A percentile compares a stretch with the other conserved stretches of the same genome.
These are phyloP conservation scores for Tetrax tetrax DNA, from an alignment of 2,113 vertebrate genomes.

Conservation along the genomic window DNA sequence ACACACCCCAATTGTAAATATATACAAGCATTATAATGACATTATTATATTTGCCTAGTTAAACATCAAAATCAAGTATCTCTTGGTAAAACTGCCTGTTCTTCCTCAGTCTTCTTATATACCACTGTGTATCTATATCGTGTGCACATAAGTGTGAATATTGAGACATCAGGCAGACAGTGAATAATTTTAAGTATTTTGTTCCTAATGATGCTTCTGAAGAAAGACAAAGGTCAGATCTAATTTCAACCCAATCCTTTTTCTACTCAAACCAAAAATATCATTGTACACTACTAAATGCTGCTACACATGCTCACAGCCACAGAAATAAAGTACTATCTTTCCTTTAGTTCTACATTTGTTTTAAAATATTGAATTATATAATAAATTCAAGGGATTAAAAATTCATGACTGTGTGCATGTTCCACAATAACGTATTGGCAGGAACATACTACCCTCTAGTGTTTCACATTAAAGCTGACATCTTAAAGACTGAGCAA, in stretches of 20 bases:
- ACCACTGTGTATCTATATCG: background rate
- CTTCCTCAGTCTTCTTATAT: background rate
- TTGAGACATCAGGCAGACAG: background rate
- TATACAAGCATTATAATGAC: background rate
- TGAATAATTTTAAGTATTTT: background rate
- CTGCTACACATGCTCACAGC: rapidly evolving
- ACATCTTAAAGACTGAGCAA: background rate
- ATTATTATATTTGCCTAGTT: background rate
- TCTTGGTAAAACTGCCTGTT: background rate
- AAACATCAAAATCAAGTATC: background rate
- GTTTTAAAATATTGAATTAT: background rate
- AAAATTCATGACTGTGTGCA: background rate
- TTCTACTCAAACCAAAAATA: background rate
- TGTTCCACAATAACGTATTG: background rate
- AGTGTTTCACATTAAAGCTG: background rate
- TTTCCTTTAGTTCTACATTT: background rate
- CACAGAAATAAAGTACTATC: background rate
- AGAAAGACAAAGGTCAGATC: background rate
- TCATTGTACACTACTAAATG: background rate
- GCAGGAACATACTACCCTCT: conserved; percentile 50
- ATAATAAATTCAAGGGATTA: background rate
- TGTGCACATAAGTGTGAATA: background rate
- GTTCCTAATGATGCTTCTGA: background rate
- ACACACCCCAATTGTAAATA: background rate
- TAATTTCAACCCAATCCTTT: background rate